phyloP scores from a whole-genome alignment of 2,888 invertebrate genomes.

The Polymixis lichenea region DNA sequence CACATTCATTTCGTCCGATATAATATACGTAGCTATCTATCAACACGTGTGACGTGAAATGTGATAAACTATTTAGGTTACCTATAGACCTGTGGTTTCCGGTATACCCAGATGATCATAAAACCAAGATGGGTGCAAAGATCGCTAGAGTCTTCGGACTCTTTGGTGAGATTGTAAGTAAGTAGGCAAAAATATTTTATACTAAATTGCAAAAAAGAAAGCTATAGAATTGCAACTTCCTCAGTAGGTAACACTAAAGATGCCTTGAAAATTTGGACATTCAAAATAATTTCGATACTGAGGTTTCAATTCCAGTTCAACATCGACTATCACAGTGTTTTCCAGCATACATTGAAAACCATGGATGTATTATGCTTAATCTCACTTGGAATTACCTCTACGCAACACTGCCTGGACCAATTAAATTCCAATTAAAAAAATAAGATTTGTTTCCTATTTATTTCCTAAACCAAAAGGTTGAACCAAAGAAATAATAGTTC shows the following conservation, averaged over 20 bases:
- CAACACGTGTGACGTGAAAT: slow-evolving; percentile 18
- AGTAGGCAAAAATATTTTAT: not conserved
- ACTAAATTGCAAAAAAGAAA: not conserved
- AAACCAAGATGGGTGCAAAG: not conserved
- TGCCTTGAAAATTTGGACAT: too few species aligned
- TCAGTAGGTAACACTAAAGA: not conserved
- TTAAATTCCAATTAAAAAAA: too few species aligned
- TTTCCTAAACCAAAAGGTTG: too few species aligned
- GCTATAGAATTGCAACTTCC: not conserved
- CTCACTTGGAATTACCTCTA: too few species aligned
- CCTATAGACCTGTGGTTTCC: not conserved
- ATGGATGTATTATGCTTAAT: too few species aligned
- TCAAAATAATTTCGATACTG: too few species aligned
- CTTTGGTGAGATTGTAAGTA: not conserved
- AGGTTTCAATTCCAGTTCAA: too few species aligned
- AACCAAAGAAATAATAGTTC: too few species aligned
- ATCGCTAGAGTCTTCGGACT: not conserved
- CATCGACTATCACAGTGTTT: too few species aligned
- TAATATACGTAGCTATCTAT: slow-evolving; percentile 24
- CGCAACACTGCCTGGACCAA: too few species aligned
- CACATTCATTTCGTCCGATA: slow-evolving; percentile 15
- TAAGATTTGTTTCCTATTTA: too few species aligned
- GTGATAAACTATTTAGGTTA: slow-evolving; percentile 25
- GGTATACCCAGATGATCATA: not conserved
- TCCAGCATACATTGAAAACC: too few species aligned